Percentiles rank a stretch among this genome's conserved stretches.
Evolutionary conservation across 2,888 invertebrate genomes (phyloP).

Genomic region (Pelosia muscerda): DNA sequence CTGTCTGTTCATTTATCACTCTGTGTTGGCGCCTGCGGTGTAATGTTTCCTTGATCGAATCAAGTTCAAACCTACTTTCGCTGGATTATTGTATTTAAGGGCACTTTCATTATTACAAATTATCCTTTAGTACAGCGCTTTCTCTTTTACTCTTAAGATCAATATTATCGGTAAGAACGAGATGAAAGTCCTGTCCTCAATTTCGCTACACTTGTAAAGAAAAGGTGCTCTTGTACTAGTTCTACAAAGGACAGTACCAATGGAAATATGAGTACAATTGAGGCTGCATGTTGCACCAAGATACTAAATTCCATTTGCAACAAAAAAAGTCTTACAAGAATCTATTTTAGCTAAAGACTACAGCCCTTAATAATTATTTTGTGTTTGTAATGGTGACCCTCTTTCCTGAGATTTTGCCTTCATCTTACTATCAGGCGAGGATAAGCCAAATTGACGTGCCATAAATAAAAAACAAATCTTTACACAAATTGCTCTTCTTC

Average conservation of each 20-base stretch:
- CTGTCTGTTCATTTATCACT: conserved; percentile 24
- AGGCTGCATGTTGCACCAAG: no score
- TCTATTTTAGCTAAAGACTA: no score
- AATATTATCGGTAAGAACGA: conserved; percentile 10
- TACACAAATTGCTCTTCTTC: no score
- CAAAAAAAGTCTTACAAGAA: no score
- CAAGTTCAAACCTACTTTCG: conserved; percentile 63
- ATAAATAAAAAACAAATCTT: no score
- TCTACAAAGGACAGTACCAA: background rate
- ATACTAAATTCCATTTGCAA: no score
- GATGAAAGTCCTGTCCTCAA: conserved; percentile 12
- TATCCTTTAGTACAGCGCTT: conserved; percentile 47
- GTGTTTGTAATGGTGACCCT: no score
- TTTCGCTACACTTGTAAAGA: background rate
- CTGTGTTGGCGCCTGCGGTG: conserved; percentile 38
- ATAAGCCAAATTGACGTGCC: no score
- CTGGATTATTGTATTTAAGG: conserved; percentile 57
- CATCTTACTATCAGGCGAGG: no score
- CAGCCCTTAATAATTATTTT: no score
- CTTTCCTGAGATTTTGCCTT: no score
- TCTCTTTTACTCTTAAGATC: conserved; percentile 27
- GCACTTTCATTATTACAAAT: conserved; percentile 61
- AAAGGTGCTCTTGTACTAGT: background rate
- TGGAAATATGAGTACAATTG: background rate
- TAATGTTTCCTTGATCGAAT: conserved; percentile 58